These are phyloP conservation scores for Gymnorhina tibicen DNA, from an alignment of 2,113 vertebrate species.

Conservation along the genomic window DNA sequence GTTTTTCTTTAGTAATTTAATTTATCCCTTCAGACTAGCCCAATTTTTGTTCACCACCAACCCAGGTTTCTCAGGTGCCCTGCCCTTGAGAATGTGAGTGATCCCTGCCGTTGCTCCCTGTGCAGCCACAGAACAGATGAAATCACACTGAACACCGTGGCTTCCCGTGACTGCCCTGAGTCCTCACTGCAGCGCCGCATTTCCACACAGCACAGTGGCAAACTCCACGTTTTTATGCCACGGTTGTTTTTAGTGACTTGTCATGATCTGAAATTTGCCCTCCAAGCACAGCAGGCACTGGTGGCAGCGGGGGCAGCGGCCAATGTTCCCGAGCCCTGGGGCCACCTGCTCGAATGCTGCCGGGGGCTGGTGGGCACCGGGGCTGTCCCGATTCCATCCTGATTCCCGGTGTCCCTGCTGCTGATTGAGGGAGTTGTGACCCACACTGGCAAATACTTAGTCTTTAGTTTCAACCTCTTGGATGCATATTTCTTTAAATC, in stretches of 20 bases:
- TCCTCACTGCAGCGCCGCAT: fast-evolving
- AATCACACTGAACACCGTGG: background rate
- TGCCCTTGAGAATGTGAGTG: background rate
- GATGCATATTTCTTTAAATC: too few relatives aligned
- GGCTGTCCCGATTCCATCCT: fast-evolving
- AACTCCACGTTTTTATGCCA: fast-evolving
- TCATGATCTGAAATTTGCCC: background rate
- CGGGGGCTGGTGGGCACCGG: fast-evolving
- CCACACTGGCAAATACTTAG: background rate
- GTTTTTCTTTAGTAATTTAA: background rate
- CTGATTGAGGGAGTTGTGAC: background rate
- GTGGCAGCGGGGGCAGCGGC: fast-evolving
- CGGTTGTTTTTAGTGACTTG: background rate
- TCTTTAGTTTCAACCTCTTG: background rate
- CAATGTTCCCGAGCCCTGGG: fast-evolving
- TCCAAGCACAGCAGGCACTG: fast-evolving
- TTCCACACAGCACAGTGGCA: background rate
- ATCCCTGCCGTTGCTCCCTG: background rate
- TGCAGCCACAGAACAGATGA: background rate
- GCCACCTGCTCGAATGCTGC: fast-evolving
- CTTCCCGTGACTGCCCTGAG: fast-evolving
- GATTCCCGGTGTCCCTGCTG: fast-evolving
- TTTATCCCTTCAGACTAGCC: background rate
- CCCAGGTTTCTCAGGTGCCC: background rate
- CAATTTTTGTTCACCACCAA: background rate